Base-by-base conservation (phyloP, 2,797 vertebrate species). In the Brachyalestes nurse region DNA sequence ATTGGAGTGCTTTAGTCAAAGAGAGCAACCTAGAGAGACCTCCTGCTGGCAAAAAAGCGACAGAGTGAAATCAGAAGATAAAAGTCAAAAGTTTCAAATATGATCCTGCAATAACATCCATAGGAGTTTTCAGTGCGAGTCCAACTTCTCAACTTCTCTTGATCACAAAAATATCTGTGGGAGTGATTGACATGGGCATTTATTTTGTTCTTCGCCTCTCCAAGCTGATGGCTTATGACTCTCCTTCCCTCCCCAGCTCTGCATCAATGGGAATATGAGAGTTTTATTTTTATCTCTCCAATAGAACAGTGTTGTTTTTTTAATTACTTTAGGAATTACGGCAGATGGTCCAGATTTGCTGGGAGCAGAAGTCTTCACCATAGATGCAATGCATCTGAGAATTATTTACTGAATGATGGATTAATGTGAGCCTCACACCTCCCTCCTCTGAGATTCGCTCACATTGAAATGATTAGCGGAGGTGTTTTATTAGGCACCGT, bases 331-430 rank as follows among this genome's bases (percentile, higher is more conserved):
- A 80, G 75, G 79, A 78, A 89, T 88, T 87, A 83, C 74, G 81
- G 79, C 91, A 93, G 91, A 92, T 91, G 90, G 87, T 88, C 79
- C 85, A 83, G 79, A 89, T 90, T 91, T 85, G 78, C 82, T 10
- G 9, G 14, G 64, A 87, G 85, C 80, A 49, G 83, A 82, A 87
- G 64, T 51, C 60, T 78, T 85, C 83, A 79, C 73, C 2, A 58
- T 72, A 57, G 72, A 78, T 40, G 79, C 9, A 5, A 28, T 72
- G 60, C 89, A 90, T 86, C 86, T 87, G 90, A 92, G 90, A 89
- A 91, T 90, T 87, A 82, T 89, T 82, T 86, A 84, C 84, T 86
- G 86, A 87, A 88, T 87, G 85, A 88, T 88, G 78, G 88, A 90
- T 91, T 90, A 88, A 91, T 90, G 82, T 80, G 81, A 89, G 84